Evolutionary conservation across 2,888 invertebrate species (phyloP), one percentile per base, ranked within the genome.

Genomic region (Lasioglossum marginatum): DNA sequence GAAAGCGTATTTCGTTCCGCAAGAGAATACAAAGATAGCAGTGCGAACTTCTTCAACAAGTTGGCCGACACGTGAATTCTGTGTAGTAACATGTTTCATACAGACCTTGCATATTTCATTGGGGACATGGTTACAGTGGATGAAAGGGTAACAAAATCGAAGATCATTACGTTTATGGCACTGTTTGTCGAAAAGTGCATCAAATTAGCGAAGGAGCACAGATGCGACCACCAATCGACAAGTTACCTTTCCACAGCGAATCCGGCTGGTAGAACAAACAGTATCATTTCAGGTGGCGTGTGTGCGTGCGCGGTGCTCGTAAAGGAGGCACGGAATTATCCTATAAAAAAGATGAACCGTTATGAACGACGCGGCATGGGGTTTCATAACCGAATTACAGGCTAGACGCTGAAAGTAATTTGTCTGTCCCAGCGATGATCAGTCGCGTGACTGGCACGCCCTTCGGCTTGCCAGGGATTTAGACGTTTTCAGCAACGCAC

Each of bases 401-500:
- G 34, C 60, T 19, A 37, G n/a, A 76, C 66, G 74, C 6, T 40
- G 72, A 83, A 73, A 43, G 70, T 79, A 77, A 82, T 88, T 85
- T 79, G 74, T 82, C 77, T 60, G 63, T 60, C 45, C 60, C 31
- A 52, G 73, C 57, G 76, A 79, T 73, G 85, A 74, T 77, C 71
- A 40, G 75, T 82, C 48, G 87, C 85, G 88, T 88, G 88, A 83
- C 85, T 43, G 87, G 34, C 85, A 81, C 82, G 71, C 82, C 80
- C 82, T 76, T 79, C 40, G 45, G n/a, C n/a, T n/a, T 73, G 37
- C 31, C 40, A 34, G 57, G 72, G 85, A 88, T 87, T 88, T 78
- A 85, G 87, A 87, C 27, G 85, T 88, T 80, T 78, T 60, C 27
- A 71, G 48, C 57, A 66, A 77, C 63, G 87, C 75, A 71, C 37